These are phyloP conservation scores for Cottoperca gobio DNA, from an alignment of 2,797 vertebrate species.

Conservation along the genomic window DNA sequence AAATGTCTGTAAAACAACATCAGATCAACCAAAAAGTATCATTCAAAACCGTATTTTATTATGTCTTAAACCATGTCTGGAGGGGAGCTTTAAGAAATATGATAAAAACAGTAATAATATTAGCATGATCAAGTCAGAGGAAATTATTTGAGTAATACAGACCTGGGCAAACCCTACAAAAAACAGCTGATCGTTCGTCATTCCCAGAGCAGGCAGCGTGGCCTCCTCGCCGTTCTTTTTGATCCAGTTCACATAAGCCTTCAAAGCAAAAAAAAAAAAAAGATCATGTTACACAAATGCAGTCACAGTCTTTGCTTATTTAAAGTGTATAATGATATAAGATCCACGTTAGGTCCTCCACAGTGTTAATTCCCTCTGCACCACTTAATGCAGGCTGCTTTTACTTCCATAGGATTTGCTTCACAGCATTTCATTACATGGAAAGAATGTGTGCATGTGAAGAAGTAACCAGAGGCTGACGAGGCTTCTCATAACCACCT, in stretches of 20 bases:
- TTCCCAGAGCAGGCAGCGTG: constrained; percentile 88
- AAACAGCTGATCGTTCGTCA: constrained; percentile 97
- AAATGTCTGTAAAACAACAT: not conserved
- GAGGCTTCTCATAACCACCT: constrained; percentile 74
- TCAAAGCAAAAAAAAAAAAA: constrained; percentile 58
- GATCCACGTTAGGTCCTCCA: not conserved
- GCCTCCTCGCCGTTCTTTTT: constrained; percentile 91
- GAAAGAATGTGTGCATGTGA: constrained; percentile 81
- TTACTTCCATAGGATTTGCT: constrained; percentile 53
- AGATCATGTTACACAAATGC: constrained; percentile 56
- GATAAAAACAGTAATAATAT: not conserved
- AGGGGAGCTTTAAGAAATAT: not conserved
- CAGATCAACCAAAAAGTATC: not conserved
- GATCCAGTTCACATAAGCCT: constrained; percentile 98
- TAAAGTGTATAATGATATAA: not conserved
- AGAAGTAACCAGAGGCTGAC: constrained; percentile 73
- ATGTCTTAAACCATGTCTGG: not conserved
- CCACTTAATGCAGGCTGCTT: constrained; percentile 4
- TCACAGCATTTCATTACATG: constrained; percentile 74
- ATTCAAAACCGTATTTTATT: not conserved
- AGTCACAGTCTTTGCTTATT: constrained; percentile 7
- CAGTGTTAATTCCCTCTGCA: not conserved
- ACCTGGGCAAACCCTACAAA: constrained; percentile 98
- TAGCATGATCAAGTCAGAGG: not conserved
- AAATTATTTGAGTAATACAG: constrained; percentile 50